Evolutionary conservation across 2,888 invertebrate species (phyloP).

Genomic region (Troilus luridus): DNA sequence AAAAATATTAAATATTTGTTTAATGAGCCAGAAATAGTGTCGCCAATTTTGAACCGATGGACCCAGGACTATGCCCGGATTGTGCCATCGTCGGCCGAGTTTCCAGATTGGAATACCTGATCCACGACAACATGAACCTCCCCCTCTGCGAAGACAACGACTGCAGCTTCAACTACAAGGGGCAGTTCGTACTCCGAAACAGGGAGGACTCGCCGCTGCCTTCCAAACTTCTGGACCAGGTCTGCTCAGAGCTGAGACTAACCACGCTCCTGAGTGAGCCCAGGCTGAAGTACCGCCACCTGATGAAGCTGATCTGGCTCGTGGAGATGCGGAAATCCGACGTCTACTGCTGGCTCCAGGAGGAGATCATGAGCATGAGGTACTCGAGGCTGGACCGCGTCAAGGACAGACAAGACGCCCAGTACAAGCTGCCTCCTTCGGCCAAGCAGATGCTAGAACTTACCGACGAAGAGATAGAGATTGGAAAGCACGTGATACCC

Average conservation of each 20-base stretch:
- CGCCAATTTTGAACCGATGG: not conserved
- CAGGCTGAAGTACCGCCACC: not conserved
- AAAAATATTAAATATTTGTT: not conserved
- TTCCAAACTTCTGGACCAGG: not conserved
- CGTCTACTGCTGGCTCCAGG: not conserved
- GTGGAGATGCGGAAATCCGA: not conserved
- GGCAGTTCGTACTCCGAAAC: not conserved
- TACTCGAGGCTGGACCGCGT: not conserved
- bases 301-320: not conserved
- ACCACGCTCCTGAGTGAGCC: not conserved
- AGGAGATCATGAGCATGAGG: not conserved
- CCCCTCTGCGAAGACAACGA: slow-evolving; percentile 10
- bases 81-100: not conserved
- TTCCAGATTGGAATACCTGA: not conserved
- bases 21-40: not conserved
- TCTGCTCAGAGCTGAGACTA: not conserved
- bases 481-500: not conserved
- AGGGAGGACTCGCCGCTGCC: not conserved
- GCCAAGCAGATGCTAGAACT: not conserved
- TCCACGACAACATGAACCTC: slow-evolving; percentile 15
- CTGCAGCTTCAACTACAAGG: slow-evolving; percentile 11
- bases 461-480: not conserved
- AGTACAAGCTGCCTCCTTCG: not conserved
- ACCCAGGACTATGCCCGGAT: not conserved
- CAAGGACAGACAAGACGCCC: not conserved